Evolutionary conservation across 2,888 invertebrate genomes (phyloP), one percentile per base, ranked within the genome.

Genomic region (Falcaria lacertinaria): DNA sequence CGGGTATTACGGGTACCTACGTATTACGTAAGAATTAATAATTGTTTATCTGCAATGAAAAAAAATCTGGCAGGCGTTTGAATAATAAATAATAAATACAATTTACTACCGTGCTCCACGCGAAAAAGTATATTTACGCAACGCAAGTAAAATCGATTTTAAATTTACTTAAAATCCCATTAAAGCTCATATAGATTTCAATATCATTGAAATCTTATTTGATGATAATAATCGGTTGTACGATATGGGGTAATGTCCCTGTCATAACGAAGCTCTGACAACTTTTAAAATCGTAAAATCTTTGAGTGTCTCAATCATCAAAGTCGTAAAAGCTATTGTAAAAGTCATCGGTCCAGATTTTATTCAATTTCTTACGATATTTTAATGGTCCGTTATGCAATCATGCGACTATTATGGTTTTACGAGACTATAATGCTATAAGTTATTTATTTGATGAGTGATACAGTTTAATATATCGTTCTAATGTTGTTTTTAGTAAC

Each of bases 311-410:
- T 37, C 25, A 6, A 22, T 25, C 15, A 37, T 14, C 22, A 14
- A 15, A 37, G 8, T 25, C 37, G 37, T 37, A 25, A 37, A 37
- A 37, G 22, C 37, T 15, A 37, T 37, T 37, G 37, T 37, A 4
- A 25, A 36, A 15, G 7, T 37, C n/a, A 22, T 37, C 14, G 19
- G 47, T 44, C 45, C 39, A 52, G 45, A 44, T 70, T 72, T 67
- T 60, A 66, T 68, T 55, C 54, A 28, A 50, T 49, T 52, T 64
- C 60, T 66, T 56, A 69, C 63, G 58, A 57, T 54, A 50, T 48
- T 70, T 73, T 56, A 63, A 67, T 50, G 51, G 50, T 50, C 60
- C 50, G 39, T 42, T 51, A n/a, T 50, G 39, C 44, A 54, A 47
- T 53, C 52, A 52, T 45, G 48, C 50, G 54, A 61, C 52, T 50